These are phyloP conservation scores for Alaudala cheleensis DNA, from an alignment of 2,113 vertebrate species.

Conservation along the genomic window DNA sequence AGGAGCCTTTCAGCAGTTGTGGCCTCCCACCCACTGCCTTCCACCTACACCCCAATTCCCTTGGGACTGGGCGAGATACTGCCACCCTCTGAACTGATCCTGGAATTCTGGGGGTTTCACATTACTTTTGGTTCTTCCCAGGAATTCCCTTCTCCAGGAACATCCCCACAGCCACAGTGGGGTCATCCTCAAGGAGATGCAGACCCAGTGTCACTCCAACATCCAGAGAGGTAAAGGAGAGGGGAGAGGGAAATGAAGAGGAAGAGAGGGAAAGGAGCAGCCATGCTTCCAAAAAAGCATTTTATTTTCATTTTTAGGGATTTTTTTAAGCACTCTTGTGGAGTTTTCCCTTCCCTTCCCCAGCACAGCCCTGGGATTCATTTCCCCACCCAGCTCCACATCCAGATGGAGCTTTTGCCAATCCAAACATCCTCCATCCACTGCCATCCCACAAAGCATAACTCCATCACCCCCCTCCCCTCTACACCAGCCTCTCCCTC, in stretches of 20 bases:
- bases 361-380: not conserved
- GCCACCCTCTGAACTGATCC: not conserved
- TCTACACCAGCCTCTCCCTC: not conserved
- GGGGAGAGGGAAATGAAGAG: not conserved
- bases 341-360: not conserved
- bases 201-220: rapidly evolving
- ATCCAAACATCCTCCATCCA: conserved; percentile 19
- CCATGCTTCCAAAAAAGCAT: not conserved
- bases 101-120: not conserved
- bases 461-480: not conserved
- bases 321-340: not conserved
- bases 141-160: not conserved
- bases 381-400: not conserved
- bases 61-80: not conserved
- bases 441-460: not conserved
- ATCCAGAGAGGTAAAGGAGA: not conserved
- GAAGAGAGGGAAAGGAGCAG: not conserved
- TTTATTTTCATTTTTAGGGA: not conserved
- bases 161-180: not conserved
- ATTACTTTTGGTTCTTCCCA: not conserved
- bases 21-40: not conserved
- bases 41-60: not conserved
- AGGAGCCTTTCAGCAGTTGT: not conserved
- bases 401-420: not conserved
- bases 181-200: rapidly evolving